These are phyloP conservation scores for Apodemia duryi DNA, from an alignment of 2,888 invertebrate species.

Conservation along the genomic window DNA sequence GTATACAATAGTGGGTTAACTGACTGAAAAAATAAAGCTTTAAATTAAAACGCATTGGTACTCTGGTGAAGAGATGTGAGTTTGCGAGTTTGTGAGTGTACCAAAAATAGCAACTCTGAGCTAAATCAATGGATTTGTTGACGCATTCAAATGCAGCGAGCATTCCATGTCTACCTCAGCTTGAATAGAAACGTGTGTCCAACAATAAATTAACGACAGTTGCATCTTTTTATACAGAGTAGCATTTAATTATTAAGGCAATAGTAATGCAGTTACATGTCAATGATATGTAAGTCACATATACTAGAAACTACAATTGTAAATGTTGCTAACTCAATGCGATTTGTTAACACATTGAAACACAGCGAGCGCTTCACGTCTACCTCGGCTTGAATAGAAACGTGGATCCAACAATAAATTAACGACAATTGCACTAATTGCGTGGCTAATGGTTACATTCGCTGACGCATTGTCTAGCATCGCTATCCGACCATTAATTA, in stretches of 20 bases:
- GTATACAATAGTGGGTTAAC: too few relatives aligned
- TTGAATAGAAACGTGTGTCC: conserved; percentile 24
- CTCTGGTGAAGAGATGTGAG: too few relatives aligned
- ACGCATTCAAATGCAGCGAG: background rate
- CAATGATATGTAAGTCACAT: background rate
- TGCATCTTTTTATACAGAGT: conserved; percentile 40
- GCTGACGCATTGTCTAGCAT: conserved; percentile 67
- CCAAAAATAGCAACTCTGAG: too few relatives aligned
- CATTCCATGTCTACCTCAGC: conserved; percentile 1
- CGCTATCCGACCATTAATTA: conserved; percentile 57
- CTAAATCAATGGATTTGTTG: too few relatives aligned
- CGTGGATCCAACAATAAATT: conserved; percentile 56
- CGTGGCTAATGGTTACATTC: conserved; percentile 65
- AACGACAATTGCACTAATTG: conserved; percentile 76
- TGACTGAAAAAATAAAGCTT: too few relatives aligned
- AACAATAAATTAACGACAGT: conserved; percentile 73
- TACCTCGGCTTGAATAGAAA: conserved; percentile 19
- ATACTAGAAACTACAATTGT: background rate
- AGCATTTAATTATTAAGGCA: too few relatives aligned
- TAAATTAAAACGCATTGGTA: too few relatives aligned
- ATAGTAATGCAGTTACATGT: too few relatives aligned
- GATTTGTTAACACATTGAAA: background rate
- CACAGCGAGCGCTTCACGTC: conserved; percentile 1
- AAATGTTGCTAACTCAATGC: background rate
- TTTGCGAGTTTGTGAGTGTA: too few relatives aligned